Conservation (phyloP, 1,140 invertebrate species). For the Caligus rogercresseyi region DNA sequence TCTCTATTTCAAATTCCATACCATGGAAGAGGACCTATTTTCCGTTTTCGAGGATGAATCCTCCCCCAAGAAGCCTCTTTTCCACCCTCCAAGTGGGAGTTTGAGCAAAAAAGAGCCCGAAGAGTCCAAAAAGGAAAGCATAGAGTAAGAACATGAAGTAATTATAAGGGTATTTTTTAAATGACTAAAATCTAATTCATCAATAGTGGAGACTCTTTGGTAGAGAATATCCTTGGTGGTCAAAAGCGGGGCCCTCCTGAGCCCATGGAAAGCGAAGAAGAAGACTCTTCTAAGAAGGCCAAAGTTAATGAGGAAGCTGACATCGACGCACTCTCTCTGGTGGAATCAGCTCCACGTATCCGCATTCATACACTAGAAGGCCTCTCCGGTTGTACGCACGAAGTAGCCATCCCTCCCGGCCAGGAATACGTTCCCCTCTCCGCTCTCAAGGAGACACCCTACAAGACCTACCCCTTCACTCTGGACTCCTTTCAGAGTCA, state of each 20-base stretch:
- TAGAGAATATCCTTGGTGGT: neutral
- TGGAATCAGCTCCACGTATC: conserved; percentile 39
- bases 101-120: neutral
- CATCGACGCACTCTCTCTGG: conserved; percentile 20
- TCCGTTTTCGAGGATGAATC: conserved; percentile 1
- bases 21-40: conserved; percentile 8
- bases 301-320: conserved; percentile 23
- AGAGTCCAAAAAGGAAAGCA: neutral
- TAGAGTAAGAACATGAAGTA: neutral
- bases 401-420: conserved; percentile 73
- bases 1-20: too few species aligned
- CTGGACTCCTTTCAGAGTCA: conserved; percentile 97
- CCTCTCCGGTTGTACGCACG: conserved; percentile 72
- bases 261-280: neutral
- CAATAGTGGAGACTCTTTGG: neutral
- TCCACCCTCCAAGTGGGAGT: too few species aligned
- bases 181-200: neutral
- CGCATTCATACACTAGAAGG: conserved; percentile 70
- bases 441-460: conserved; percentile 43
- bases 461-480: conserved; percentile 83
- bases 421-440: conserved; percentile 55
- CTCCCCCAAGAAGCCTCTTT: neutral
- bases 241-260: neutral
- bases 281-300: neutral
- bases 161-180: neutral